Evolutionary conservation across 2,888 invertebrate species (phyloP).

Genomic region (Chalcis sispes): DNA sequence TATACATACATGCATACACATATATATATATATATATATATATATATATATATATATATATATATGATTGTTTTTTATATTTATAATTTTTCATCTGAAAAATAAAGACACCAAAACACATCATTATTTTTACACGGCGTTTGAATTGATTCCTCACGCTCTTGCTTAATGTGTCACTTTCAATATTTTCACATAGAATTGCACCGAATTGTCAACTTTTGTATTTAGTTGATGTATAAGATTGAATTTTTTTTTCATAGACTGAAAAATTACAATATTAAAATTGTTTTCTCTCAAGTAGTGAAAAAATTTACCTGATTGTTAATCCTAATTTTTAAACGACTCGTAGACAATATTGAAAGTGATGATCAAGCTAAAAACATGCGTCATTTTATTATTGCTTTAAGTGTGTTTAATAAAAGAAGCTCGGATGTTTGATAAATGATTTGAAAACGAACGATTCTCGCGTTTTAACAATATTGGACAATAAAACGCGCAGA

Average conservation of each 20-base stretch:
- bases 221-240: too few species aligned
- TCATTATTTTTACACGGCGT: slow-evolving; percentile 20
- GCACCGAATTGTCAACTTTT: not conserved
- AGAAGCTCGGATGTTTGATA: not conserved
- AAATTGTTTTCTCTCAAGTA: too few species aligned
- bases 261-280: not conserved
- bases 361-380: slow-evolving; percentile 17
- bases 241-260: not conserved
- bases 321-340: too few species aligned
- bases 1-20: too few species aligned
- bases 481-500: not conserved
- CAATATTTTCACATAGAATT: not conserved
- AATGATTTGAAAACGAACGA: not conserved
- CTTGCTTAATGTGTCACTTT: slow-evolving; percentile 28
- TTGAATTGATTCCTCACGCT: slow-evolving; percentile 48
- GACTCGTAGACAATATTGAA: not conserved
- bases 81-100: slow-evolving; percentile 13
- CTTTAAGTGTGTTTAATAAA: slow-evolving; percentile 35
- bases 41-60: not conserved
- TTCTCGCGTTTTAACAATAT: not conserved
- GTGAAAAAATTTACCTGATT: too few species aligned
- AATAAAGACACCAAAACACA: slow-evolving; percentile 46
- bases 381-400: slow-evolving; percentile 30
- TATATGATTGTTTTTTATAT: slow-evolving; percentile 24
- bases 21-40: too few species aligned